phyloP scores from a whole-genome alignment of 2,113 vertebrate genomes.

The Isurus oxyrinchus region DNA sequence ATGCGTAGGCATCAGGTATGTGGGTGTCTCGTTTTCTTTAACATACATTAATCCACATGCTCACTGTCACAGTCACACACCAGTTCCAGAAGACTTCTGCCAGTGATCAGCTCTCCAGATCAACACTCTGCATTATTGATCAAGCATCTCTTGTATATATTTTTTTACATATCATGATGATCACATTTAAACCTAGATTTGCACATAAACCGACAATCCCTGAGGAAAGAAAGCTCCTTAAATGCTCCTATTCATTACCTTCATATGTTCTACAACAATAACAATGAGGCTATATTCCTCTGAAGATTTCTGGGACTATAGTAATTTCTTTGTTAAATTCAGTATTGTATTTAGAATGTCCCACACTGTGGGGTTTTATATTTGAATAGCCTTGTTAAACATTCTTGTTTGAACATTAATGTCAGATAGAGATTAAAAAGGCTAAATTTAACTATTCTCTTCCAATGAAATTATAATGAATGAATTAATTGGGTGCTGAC shows the following conservation, averaged over 20 bases:
- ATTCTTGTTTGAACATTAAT: neutral
- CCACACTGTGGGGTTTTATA: neutral
- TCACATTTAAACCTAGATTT: neutral
- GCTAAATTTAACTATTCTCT: neutral
- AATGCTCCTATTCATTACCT: neutral
- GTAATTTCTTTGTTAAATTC: neutral
- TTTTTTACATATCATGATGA: neutral
- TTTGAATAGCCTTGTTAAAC: neutral
- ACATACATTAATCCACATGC: slow-evolving; percentile 24
- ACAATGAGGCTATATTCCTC: neutral
- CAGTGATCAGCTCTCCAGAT: neutral
- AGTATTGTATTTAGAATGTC: neutral
- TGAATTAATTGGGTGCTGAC: slow-evolving; percentile 11
- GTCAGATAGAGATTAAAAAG: neutral
- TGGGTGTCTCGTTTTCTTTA: neutral
- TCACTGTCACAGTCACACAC: neutral
- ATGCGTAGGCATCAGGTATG: slow-evolving; percentile 1
- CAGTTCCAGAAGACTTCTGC: neutral
- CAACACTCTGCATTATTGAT: slow-evolving; percentile 26
- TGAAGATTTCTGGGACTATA: neutral
- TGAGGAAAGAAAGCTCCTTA: neutral
- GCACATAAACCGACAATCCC: neutral
- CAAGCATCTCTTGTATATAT: neutral
- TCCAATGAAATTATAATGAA: neutral
- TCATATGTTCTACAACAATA: neutral